Evolutionary conservation across 2,888 invertebrate genomes (phyloP).

Genomic region (Hypena proboscidalis): DNA sequence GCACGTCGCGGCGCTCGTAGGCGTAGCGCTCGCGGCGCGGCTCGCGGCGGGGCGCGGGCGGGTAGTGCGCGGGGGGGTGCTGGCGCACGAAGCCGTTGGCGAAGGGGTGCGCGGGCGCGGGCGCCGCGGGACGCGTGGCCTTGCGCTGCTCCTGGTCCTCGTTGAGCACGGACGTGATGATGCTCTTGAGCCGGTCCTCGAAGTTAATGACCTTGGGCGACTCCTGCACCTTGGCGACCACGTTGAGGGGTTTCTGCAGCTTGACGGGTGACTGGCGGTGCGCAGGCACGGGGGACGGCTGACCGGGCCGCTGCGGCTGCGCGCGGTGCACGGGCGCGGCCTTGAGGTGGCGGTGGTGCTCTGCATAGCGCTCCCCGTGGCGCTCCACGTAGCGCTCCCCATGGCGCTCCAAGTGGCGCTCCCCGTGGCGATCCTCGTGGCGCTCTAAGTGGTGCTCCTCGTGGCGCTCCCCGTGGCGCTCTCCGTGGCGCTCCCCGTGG

Average conservation of each 20-base stretch:
- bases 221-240: constrained; percentile 87
- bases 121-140: constrained; percentile 55
- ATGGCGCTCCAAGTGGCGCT: constrained; percentile 61
- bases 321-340: constrained; percentile 55
- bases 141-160: constrained; percentile 88
- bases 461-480: too few species aligned
- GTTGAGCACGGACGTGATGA: constrained; percentile 94
- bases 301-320: constrained; percentile 53
- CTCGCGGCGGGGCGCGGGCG: constrained; percentile 26
- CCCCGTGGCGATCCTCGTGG: too few species aligned
- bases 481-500: too few species aligned
- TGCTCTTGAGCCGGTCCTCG: constrained; percentile 94
- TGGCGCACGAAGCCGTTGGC: constrained; percentile 35
- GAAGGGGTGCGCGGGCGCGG: constrained; percentile 41
- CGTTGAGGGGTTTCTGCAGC: constrained; percentile 74
- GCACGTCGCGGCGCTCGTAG: constrained; percentile 14
- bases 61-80: constrained; percentile 3
- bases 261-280: constrained; percentile 67
- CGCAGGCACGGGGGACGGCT: constrained; percentile 47
- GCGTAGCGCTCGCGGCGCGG: constrained; percentile 30
- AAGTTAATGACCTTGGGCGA: constrained; percentile 92
- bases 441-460: too few species aligned
- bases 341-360: constrained; percentile 48
- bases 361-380: too few species aligned
- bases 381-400: too few species aligned